Evolutionary conservation across 2,888 invertebrate genomes (phyloP), one percentile per base, ranked within the genome.

Genomic region (Drosophila pegasa): DNA sequence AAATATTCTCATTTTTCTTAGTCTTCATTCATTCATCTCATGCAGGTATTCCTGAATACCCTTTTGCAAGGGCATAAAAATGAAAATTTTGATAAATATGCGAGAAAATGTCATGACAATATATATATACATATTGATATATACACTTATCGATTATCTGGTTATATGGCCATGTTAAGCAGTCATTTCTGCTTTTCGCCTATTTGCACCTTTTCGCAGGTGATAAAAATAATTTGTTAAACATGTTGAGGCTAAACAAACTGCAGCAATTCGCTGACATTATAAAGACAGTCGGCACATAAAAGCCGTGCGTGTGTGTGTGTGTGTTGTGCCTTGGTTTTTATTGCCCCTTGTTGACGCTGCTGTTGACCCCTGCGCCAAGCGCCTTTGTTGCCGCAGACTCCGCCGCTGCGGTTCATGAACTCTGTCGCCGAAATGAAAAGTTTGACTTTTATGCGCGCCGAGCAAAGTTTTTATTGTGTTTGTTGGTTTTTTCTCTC

Each of bases 401-500:
- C 52, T 52, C 52, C 27, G 38, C 38, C 58, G 64, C n/a, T 45
- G 55, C 67, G 48, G 81, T 85, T 80, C 86, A 85, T 80, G 83
- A 82, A 85, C 82, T 66, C 51, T 27, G 57, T 33, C 71, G 57
- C 29, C 75, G 62, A 85, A 80, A 81, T 65, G 60, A 71, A 79
- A 85, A 85, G 72, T 82, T 85, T 75, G 80, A 80, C 80, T 82
- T 80, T 80, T 80, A 82, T 82, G 76, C 63, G 76, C 64, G 60
- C 35, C 50, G 12, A 35, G 76, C 63, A 77, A 68, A 80, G 73
- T 73, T 38, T 47, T 40, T 41, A 52, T 60, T 63, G 55, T 62
- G 12, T 38, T 57, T 70, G 63, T 48, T 74, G 48, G 9, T 14
- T 48, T 20, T 41, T 73, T 48, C 55, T 56, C 31, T 48, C 51